Conservation (phyloP, 2,797 vertebrate genomes). For the Percopsis omiscomaycus region DNA sequence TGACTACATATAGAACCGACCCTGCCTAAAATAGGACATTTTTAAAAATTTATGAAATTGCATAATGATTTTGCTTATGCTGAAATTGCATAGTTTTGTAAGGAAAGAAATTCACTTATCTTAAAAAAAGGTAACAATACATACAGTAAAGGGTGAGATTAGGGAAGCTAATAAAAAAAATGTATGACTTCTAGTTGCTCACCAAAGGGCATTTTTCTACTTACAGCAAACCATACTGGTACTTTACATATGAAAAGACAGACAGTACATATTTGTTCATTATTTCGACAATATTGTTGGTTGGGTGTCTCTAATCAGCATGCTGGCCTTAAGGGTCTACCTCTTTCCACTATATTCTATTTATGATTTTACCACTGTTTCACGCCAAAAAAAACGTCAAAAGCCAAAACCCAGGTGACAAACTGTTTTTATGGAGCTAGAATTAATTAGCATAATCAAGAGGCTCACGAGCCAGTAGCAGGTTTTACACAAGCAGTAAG, state of each 20-base stretch:
- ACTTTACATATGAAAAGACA: not conserved
- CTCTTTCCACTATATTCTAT: not conserved
- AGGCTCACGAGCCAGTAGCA: constrained; percentile 41
- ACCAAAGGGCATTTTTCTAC: no score
- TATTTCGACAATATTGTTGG: not conserved
- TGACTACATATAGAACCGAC: no score
- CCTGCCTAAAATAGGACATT: no score
- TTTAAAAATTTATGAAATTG: no score
- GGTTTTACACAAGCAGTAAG: constrained; percentile 32
- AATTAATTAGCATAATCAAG: constrained; percentile 57
- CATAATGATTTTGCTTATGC: no score
- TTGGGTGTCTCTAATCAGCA: not conserved
- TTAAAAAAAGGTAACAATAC: no score
- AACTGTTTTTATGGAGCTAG: constrained; percentile 56
- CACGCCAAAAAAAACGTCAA: constrained; percentile 24
- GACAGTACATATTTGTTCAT: not conserved
- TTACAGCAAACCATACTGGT: no score
- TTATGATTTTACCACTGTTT: constrained; percentile 41
- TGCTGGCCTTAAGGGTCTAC: constrained; percentile 27
- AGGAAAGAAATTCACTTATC: no score
- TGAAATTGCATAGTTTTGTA: no score
- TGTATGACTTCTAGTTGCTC: no score
- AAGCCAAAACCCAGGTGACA: constrained; percentile 55
- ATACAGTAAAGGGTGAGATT: no score
- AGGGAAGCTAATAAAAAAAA: no score